A percentile compares a stretch with the other conserved stretches of the same genome.
Conservation (phyloP, 2,797 vertebrate species). For the Siniperca undulata region DNA sequence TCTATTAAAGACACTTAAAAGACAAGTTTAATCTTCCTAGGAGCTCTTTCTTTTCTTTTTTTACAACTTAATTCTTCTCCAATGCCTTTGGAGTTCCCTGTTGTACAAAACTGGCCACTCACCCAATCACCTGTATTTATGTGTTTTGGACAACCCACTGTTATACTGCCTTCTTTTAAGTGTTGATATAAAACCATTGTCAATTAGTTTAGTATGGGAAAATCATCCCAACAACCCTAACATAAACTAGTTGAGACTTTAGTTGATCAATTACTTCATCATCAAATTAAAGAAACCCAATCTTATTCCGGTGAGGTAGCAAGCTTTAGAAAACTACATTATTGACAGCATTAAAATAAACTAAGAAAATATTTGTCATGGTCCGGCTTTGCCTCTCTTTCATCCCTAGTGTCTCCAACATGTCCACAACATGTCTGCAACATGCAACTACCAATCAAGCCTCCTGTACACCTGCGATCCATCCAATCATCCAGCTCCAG, state of each 20-base stretch:
- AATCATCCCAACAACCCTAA: conserved; percentile 3
- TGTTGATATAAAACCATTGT: conserved; percentile 29
- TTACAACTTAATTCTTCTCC: conserved; percentile 40
- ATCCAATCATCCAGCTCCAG: no score
- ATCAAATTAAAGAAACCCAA: background rate
- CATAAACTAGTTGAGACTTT: conserved; percentile 8
- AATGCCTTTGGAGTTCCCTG: conserved; percentile 37
- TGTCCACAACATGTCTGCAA: no score
- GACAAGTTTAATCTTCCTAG: conserved; percentile 37
- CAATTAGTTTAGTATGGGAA: conserved; percentile 23
- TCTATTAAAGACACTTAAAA: conserved; percentile 33
- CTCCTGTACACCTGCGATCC: no score
- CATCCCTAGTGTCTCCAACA: no score
- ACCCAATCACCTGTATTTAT: conserved; percentile 42
- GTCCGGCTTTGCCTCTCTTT: no score
- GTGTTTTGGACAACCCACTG: conserved; percentile 20
- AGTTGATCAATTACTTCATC: background rate
- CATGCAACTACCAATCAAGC: no score
- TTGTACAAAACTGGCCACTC: conserved; percentile 17
- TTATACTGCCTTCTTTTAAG: conserved; percentile 4
- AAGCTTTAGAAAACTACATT: background rate
- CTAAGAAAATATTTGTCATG: no score
- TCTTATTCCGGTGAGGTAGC: background rate
- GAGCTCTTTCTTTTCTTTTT: conserved; percentile 37
- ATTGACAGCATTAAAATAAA: background rate